Base-by-base conservation (phyloP, 2,113 vertebrate species). In the Aspidoscelis tigris region DNA sequence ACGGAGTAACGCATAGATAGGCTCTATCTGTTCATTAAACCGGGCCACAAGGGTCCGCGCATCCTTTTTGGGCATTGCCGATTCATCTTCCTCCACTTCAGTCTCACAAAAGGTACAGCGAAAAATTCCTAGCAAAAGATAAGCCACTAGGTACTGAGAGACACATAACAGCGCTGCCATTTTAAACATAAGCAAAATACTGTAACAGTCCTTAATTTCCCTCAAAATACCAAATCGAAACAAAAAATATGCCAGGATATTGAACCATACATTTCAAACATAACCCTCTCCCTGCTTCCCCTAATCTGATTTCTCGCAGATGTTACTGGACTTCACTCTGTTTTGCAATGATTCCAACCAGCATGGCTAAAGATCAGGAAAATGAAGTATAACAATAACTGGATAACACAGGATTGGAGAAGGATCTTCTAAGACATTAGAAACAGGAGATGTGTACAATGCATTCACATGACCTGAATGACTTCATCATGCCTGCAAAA, bases 11-110 rank as follows among this genome's bases (percentile, higher is more conserved):
- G 92, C 97, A 1, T 99, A 99, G 94, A 99, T 99, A 85, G 99
- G 99, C 90, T 99, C 98, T 10, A 99, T 99, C 93, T 99, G 98
- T 92, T 99, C 99, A 1, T 99, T 99, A 94, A 99, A 99, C 76
- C 99, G 96, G 2, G 98, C 98, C 86, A 99, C 97, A 10, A 97
- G 96, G 0, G 99, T 99, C 92, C 98, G 96, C 14, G 98, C 98
- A n/a, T 99, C 98, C 91, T 98, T 98, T 89, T 98, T 98, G 76
- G 95, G 98, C 96, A 97, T 98, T 41, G 95, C 98, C 0, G 98
- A 99, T 90, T 98, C 97, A 82, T 99, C 98, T 89, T 99, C 99
- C 86, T 99, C 99, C 84, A 99, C 99, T 90, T 99, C 99, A 0
- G 98, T 98, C 89, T 98, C 96, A 79, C 99, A 99, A 96, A 99